Percentiles rank a stretch among this genome's conserved stretches.
phyloP scores from a whole-genome alignment of 2,113 vertebrate genomes.

The Xenopus borealis region DNA sequence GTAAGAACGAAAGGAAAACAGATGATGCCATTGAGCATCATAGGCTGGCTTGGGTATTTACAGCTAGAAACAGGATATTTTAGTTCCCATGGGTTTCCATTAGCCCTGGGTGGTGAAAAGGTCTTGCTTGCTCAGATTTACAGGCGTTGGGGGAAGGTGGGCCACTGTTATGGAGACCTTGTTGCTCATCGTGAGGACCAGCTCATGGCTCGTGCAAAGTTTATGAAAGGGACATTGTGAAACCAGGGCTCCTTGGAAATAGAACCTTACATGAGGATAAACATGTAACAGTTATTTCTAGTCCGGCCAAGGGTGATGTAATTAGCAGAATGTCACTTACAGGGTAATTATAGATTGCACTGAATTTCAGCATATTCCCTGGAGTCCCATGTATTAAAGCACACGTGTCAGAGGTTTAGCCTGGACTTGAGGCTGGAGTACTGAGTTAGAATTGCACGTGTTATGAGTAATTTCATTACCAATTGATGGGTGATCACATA shows the following conservation, averaged over 20 bases:
- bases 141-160: slow-evolving; percentile 16
- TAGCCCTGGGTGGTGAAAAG: slow-evolving; percentile 23
- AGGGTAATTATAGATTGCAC: slow-evolving; percentile 27
- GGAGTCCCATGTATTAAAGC: slow-evolving; percentile 3
- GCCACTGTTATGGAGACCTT: slow-evolving; percentile 9
- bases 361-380: slow-evolving; percentile 13
- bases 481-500: too few relatives aligned
- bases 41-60: slow-evolving; percentile 13
- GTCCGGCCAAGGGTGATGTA: neutral
- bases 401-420: slow-evolving; percentile 20
- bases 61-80: slow-evolving; percentile 27
- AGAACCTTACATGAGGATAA: slow-evolving; percentile 6
- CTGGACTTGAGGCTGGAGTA: too few relatives aligned
- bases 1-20: slow-evolving; percentile 3
- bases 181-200: neutral
- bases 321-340: slow-evolving; percentile 4
- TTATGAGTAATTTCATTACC: too few relatives aligned
- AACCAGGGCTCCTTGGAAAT: neutral
- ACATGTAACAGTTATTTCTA: neutral
- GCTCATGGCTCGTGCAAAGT: neutral
- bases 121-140: slow-evolving; percentile 12
- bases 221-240: slow-evolving; percentile 16
- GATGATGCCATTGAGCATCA: slow-evolving; percentile 15
- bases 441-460: too few relatives aligned
- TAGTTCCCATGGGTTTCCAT: slow-evolving; percentile 33